These are phyloP conservation scores for Ictalurus punctatus DNA, from an alignment of 2,113 vertebrate species.

Conservation along the genomic window DNA sequence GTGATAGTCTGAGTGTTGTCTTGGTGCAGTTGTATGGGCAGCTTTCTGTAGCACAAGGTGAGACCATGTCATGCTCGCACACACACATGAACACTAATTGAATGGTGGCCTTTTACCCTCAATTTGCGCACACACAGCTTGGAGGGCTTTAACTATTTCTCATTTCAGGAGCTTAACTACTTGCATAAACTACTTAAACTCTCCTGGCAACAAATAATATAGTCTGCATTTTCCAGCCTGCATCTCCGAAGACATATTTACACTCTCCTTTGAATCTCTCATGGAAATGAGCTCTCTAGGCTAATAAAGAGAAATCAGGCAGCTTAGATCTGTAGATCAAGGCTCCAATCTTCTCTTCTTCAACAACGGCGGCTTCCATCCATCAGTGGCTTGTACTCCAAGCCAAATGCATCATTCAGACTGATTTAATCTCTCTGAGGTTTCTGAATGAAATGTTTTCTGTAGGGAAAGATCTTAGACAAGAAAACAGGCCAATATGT, in stretches of 20 bases:
- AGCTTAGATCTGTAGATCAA: slow-evolving; percentile 26
- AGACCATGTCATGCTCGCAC: slow-evolving; percentile 1
- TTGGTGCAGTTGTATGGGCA: background rate
- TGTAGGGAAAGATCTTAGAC: background rate
- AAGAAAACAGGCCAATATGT: background rate
- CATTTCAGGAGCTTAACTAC: slow-evolving; percentile 21
- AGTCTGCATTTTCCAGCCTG: background rate
- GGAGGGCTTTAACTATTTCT: slow-evolving; percentile 17
- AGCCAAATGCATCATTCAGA: background rate
- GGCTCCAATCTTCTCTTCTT: slow-evolving; percentile 4
- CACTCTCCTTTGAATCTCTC: slow-evolving; percentile 8
- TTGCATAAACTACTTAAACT: slow-evolving; percentile 38
- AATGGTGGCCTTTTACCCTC: slow-evolving; percentile 3
- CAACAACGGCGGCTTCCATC: background rate
- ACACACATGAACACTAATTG: slow-evolving; percentile 12
- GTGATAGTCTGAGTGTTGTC: background rate
- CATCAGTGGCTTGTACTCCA: background rate
- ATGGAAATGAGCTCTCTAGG: background rate
- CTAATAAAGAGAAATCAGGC: slow-evolving; percentile 28
- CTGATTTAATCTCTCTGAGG: slow-evolving; percentile 19
- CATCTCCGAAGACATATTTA: slow-evolving; percentile 9
- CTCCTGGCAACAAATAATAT: background rate
- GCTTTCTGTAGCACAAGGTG: background rate
- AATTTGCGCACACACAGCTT: background rate
- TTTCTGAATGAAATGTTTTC: background rate